Conservation (phyloP, 2,888 invertebrate genomes). For the Proisotoma minuta region DNA sequence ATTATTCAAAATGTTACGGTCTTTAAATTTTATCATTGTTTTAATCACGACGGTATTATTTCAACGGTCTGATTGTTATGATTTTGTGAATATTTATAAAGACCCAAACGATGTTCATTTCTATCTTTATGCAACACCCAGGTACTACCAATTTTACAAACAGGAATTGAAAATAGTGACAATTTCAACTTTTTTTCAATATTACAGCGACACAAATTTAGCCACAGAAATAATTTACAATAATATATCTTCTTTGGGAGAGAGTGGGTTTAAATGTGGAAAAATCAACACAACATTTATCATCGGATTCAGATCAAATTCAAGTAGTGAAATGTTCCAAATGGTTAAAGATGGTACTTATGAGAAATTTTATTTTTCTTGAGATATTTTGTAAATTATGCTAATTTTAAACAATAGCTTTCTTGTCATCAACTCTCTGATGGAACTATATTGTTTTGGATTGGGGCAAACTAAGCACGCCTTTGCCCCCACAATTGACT, state of each 20-base stretch:
- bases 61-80: too few relatives aligned
- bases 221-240: conserved; percentile 7
- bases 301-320: conserved; percentile 27
- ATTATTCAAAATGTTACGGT: too few relatives aligned
- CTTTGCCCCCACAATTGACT: conserved; percentile 3
- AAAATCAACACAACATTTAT: conserved; percentile 20
- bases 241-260: not conserved
- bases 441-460: conserved; percentile 22
- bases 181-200: not conserved
- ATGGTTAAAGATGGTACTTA: conserved; percentile 21
- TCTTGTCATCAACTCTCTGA: conserved; percentile 10
- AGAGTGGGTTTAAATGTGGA: not conserved
- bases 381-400: too few relatives aligned
- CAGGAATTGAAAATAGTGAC: too few relatives aligned
- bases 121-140: too few relatives aligned
- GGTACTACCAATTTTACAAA: too few relatives aligned
- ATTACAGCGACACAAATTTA: not conserved
- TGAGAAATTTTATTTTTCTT: too few relatives aligned
- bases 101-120: too few relatives aligned
- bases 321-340: conserved; percentile 17
- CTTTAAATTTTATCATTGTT: too few relatives aligned
- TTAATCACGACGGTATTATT: too few relatives aligned
- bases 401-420: conserved; percentile 9
- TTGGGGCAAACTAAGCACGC: conserved; percentile 22
- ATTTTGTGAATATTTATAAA: too few relatives aligned